Percentiles rank a stretch among this genome's conserved stretches.
Conservation (phyloP, 2,888 invertebrate genomes). For the Seira sanloemensis region DNA sequence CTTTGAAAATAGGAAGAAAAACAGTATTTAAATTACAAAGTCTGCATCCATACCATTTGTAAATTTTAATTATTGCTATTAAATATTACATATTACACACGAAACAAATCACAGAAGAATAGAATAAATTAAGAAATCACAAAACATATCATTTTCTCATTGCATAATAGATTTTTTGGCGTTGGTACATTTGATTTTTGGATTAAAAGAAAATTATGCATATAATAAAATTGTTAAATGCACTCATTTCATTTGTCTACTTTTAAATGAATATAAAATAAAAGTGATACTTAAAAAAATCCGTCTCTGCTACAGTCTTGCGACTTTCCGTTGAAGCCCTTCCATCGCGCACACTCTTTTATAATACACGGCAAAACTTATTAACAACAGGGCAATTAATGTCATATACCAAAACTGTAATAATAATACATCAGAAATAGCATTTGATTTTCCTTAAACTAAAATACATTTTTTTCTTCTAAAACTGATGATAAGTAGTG, state of each 20-base stretch:
- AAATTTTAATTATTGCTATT: not conserved
- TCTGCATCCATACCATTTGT: not conserved
- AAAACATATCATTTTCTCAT: not conserved
- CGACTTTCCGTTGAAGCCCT: too few relatives aligned
- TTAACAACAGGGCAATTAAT: too few relatives aligned
- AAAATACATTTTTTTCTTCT: constrained; percentile 24
- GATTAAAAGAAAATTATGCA: not conserved
- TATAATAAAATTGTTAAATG: not conserved
- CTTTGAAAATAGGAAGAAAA: not conserved
- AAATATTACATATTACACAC: not conserved
- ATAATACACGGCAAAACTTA: too few relatives aligned
- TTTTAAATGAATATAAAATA: not conserved
- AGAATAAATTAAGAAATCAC: not conserved
- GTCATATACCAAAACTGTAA: too few relatives aligned
- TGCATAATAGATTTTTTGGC: not conserved
- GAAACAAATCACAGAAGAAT: not conserved
- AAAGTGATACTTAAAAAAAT: not conserved
- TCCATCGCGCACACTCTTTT: too few relatives aligned
- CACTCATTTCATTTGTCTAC: not conserved
- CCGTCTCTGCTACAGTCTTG: too few relatives aligned
- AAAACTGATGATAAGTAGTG: constrained; percentile 25
- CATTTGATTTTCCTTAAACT: constrained; percentile 27
- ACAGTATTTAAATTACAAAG: not conserved
- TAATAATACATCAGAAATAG: too few relatives aligned
- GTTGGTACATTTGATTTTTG: not conserved